Evolutionary conservation across 2,888 invertebrate species (phyloP).

Genomic region (Noctua janthe): DNA sequence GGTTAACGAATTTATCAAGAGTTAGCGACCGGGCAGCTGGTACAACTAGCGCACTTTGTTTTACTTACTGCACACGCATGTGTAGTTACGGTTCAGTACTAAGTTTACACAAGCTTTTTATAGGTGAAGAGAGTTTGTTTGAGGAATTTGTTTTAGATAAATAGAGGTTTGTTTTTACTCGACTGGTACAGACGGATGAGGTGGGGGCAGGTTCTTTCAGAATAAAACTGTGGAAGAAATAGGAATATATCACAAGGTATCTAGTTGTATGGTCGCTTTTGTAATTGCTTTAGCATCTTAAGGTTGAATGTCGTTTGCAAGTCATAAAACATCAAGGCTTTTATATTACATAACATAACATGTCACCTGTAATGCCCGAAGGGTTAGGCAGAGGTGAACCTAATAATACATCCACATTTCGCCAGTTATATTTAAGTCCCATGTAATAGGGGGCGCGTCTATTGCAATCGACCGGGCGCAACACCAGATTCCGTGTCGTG

Average conservation of each 20-base stretch:
- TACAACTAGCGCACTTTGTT: constrained; percentile 58
- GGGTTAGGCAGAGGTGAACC: no score
- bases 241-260: not conserved
- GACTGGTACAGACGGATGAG: not conserved
- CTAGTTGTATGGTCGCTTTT: not conserved
- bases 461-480: no score
- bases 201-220: not conserved
- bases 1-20: constrained; percentile 68
- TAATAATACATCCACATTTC: no score
- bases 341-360: not conserved
- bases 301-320: not conserved
- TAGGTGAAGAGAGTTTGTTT: constrained; percentile 41
- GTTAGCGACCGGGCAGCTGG: constrained; percentile 66
- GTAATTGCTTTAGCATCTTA: not conserved
- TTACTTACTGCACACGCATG: constrained; percentile 57
- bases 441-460: no score
- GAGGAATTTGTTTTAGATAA: constrained; percentile 50
- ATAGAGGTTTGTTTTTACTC: constrained; percentile 26
- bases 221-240: not conserved
- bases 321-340: not conserved
- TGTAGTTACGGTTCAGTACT: constrained; percentile 31
- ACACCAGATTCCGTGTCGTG: no score
- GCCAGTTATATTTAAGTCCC: no score
- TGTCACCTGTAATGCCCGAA: no score
- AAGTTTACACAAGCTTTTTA: constrained; percentile 52